Base-by-base conservation (phyloP, 35 echinoderm and acorn worm genomes). In the Apostichopus californicus region DNA sequence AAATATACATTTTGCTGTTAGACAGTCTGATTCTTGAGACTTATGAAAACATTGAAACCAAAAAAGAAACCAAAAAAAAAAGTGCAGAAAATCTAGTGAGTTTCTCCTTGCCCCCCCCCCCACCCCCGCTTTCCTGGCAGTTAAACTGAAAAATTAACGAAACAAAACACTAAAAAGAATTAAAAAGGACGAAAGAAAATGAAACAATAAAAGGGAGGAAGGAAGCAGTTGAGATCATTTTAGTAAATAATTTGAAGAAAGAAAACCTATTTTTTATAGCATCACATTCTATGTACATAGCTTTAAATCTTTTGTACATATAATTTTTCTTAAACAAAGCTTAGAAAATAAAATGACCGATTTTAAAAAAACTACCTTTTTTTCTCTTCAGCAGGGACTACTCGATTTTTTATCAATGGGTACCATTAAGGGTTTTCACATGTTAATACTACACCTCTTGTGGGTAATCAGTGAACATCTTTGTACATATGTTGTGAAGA, bases 1-100 rank as follows among this genome's bases (percentile, higher is more conserved):
- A 83, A 83, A 83, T 83, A 83, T 83, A 83, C 80, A 83, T 83
- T 56, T 83, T 55, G 80, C 80, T 83, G 80, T 83, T 83, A 54
- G 55, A 83, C 80, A 83, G 80, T 83, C 80, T 55, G 52, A 13
- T 83, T 7, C 25, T 55, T 55, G 80, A 55, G 80, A 83, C 15
- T 55, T 53, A 8, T 11, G 17, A 13, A 55, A 55, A 14, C 80
- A 83, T 46, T 83, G 9, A 17, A 55, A 53, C 52, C 55, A 18
- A 15, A 83, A 83, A 83, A 83, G 17, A 15, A 68, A 68, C 7
- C 10, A 0, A 0, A 2, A 6, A 66, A 68, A 68, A 18, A 68
- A 14, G 18, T 68, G 64, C 18, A 68, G 64, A 68, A 68, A 68
- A 68, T 4, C 64, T 68, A 28, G 26, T 28, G 26, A 46, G 34